These are phyloP conservation scores for Drosophila bunnanda DNA, from an alignment of 2,888 invertebrate genomes.

Conservation along the genomic window DNA sequence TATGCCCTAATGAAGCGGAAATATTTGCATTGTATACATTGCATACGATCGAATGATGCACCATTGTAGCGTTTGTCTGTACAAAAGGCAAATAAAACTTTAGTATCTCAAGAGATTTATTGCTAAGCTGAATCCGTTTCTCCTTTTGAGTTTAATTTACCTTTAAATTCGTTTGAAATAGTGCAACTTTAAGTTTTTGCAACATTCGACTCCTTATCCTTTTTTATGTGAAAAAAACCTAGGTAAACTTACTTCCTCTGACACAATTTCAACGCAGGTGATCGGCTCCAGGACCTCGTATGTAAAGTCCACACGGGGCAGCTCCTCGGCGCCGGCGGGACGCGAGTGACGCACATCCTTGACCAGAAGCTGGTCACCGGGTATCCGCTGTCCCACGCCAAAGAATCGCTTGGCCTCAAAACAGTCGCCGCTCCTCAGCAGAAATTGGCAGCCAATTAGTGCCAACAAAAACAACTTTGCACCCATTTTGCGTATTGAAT, in stretches of 20 bases:
- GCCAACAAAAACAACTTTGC: conserved; percentile 30
- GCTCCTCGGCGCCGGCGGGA: conserved; percentile 56
- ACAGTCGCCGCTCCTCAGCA: conserved; percentile 22
- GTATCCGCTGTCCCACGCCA: conserved; percentile 55
- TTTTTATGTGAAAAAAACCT: too few species aligned
- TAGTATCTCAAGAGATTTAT: conserved; percentile 1
- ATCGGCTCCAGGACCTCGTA: conserved; percentile 77
- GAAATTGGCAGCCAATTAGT: conserved; percentile 37
- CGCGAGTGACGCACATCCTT: conserved; percentile 78
- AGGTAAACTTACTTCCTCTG: conserved; percentile 76
- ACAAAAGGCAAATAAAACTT: conserved; percentile 4
- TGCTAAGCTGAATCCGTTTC: background rate
- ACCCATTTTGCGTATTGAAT: conserved; percentile 46
- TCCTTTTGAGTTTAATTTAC: background rate
- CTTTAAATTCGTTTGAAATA: background rate
- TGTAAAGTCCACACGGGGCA: conserved; percentile 74
- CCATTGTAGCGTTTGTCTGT: background rate
- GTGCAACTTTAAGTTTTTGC: background rate
- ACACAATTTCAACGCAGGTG: conserved; percentile 78
- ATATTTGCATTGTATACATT: conserved; percentile 14
- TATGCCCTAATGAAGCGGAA: conserved; percentile 15
- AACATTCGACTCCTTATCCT: background rate
- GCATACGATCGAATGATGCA: conserved; percentile 1
- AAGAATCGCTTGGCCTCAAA: conserved; percentile 45
- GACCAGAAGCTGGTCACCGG: conserved; percentile 78